These are phyloP conservation scores for Sinocyclocheilus maitianheensis DNA, from an alignment of 2,113 vertebrate species.

Conservation along the genomic window DNA sequence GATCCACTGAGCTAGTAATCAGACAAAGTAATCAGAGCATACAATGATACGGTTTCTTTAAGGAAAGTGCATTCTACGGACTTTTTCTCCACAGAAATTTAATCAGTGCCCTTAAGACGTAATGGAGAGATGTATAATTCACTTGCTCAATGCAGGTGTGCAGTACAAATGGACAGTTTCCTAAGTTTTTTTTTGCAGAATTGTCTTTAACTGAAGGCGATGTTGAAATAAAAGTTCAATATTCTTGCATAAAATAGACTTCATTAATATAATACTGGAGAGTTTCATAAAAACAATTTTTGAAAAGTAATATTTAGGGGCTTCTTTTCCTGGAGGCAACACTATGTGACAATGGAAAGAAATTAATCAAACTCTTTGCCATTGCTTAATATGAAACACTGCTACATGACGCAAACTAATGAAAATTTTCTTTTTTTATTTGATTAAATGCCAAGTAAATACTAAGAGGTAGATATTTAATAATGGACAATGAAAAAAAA, in stretches of 20 bases:
- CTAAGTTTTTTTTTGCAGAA: background rate
- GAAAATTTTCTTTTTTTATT: background rate
- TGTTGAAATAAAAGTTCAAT: conserved; percentile 9
- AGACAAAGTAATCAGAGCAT: conserved; percentile 31
- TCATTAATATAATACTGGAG: background rate
- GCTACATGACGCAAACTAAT: background rate
- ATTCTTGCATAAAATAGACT: background rate
- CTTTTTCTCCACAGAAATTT: conserved; percentile 30
- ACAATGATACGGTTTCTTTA: conserved; percentile 24
- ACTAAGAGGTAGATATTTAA: background rate
- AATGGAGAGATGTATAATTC: conserved; percentile 34
- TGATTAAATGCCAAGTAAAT: background rate
- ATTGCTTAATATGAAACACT: background rate
- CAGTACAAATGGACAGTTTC: background rate
- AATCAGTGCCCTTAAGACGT: conserved; percentile 36
- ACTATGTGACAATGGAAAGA: background rate
- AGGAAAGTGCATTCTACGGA: conserved; percentile 15
- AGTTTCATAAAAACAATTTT: conserved; percentile 12
- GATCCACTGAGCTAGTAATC: conserved; percentile 17
- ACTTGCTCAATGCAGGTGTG: conserved; percentile 11
- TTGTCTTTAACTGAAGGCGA: background rate
- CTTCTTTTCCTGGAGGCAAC: background rate
- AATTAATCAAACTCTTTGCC: background rate
- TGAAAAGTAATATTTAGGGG: conserved; percentile 1
- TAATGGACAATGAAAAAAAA: background rate